A percentile compares a stretch with the other conserved stretches of the same genome.
phyloP scores from a whole-genome alignment of 1,140 invertebrate species.

The Bradynema listronoti region DNA sequence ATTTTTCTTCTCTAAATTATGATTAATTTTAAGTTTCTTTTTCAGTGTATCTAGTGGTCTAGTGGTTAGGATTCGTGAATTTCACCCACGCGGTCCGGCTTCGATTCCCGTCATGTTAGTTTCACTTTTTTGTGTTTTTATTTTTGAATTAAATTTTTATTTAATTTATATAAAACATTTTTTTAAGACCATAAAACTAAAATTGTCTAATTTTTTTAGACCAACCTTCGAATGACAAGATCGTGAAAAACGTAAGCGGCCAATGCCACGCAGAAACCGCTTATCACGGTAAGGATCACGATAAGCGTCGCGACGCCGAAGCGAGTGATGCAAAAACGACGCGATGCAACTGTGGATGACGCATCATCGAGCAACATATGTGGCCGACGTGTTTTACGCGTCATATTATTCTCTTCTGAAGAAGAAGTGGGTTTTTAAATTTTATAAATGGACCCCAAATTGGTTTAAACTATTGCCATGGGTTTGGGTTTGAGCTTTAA shows the following conservation, averaged over 20 bases:
- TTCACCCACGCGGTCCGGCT: no score
- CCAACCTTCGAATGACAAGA: slow-evolving; percentile 1
- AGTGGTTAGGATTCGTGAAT: no score
- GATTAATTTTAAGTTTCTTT: no score
- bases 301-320: background rate
- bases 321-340: background rate
- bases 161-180: no score
- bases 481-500: background rate
- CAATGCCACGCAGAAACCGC: background rate
- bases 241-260: slow-evolving; percentile 8
- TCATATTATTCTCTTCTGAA: background rate
- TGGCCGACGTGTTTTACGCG: background rate
- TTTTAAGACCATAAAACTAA: background rate
- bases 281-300: background rate
- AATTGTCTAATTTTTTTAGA: background rate
- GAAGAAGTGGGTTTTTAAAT: slow-evolving; percentile 4
- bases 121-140: no score
- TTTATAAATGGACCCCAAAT: background rate
- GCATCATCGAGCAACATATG: background rate
- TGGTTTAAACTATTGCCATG: background rate
- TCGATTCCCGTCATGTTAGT: no score
- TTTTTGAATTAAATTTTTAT: no score
- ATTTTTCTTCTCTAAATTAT: no score
- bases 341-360: background rate
- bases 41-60: no score